Conservation (phyloP, 2,888 invertebrate genomes). For the Lacanobia oleracea region DNA sequence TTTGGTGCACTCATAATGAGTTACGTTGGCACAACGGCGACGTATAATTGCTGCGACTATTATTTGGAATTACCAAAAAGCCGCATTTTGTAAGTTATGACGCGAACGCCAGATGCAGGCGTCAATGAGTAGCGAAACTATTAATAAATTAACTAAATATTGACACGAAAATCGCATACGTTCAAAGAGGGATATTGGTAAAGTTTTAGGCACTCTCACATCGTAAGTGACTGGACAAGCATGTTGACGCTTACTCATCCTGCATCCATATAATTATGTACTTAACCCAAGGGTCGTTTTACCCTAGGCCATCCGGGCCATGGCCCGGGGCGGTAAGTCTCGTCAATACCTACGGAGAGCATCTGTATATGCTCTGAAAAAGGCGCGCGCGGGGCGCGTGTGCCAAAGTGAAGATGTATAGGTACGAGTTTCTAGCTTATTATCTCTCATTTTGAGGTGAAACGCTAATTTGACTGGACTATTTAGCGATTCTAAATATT, state of each 20-base stretch:
- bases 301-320: no score
- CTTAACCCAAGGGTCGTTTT: no score
- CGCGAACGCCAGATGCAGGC: constrained; percentile 13
- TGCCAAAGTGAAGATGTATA: no score
- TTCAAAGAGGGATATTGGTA: neutral
- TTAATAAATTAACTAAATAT: constrained; percentile 31
- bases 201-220: neutral
- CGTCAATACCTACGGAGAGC: no score
- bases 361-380: no score
- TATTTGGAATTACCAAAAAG: constrained; percentile 46
- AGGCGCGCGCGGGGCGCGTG: no score
- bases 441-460: no score
- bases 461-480: no score
- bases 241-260: neutral
- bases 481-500: no score
- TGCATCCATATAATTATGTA: neutral
- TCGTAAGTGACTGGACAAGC: neutral
- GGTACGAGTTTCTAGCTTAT: no score
- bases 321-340: no score
- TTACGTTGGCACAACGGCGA: constrained; percentile 35
- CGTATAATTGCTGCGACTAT: constrained; percentile 49
- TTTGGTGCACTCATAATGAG: constrained; percentile 49
- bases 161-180: neutral
- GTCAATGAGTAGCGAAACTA: constrained; percentile 31
- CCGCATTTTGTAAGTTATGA: constrained; percentile 24